phyloP scores from a whole-genome alignment of 2,888 invertebrate species.

The Leptarthrus brevirostris region DNA sequence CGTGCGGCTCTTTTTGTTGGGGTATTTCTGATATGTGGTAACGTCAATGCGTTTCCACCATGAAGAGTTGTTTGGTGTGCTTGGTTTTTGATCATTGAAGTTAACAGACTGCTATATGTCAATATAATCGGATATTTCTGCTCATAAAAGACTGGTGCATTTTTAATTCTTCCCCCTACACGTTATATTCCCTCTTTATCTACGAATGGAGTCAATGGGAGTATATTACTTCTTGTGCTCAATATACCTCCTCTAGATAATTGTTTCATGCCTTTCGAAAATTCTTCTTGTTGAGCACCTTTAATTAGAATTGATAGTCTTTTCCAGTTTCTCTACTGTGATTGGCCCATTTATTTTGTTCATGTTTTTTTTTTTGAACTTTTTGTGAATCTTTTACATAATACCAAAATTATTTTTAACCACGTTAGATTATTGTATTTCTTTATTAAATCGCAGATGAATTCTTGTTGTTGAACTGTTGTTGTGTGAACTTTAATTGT shows the following conservation, averaged over 20 bases:
- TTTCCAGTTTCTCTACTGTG: background rate
- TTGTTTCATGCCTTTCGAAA: background rate
- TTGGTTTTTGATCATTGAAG: background rate
- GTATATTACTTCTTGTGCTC: background rate
- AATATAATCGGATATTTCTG: background rate
- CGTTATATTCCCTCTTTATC: background rate
- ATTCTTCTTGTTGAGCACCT: background rate
- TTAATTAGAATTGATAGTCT: background rate
- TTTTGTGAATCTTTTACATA: background rate
- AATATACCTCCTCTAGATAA: too few species aligned
- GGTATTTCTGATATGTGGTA: background rate
- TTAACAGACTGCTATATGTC: background rate
- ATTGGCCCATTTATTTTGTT: background rate
- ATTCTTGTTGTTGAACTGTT: background rate
- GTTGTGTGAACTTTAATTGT: background rate
- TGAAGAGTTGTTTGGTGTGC: background rate
- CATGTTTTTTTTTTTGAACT: background rate
- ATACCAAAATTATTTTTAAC: too few species aligned
- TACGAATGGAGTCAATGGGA: background rate
- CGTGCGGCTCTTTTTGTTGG: too few species aligned
- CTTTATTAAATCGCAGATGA: background rate
- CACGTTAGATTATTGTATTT: background rate
- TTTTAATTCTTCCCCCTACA: background rate
- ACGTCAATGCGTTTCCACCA: background rate
- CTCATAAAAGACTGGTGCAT: background rate